phyloP scores from a whole-genome alignment of 2,113 vertebrate genomes.

The Aramus guarauna region DNA sequence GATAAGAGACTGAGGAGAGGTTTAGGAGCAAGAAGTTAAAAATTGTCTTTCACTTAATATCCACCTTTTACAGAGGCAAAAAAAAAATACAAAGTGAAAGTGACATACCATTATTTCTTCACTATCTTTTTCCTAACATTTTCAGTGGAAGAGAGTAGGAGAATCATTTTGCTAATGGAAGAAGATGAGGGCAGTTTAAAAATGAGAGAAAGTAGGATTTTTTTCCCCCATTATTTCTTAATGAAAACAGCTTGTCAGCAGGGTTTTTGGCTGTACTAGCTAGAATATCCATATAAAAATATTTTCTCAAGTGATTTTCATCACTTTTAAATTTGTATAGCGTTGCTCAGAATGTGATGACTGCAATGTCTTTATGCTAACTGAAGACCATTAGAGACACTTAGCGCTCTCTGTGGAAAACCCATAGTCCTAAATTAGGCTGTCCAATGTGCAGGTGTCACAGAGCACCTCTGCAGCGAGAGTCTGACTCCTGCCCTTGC shows the following conservation, averaged over 20 bases:
- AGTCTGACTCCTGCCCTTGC: background rate
- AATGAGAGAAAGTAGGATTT: background rate
- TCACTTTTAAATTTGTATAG: background rate
- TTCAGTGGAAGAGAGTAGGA: background rate
- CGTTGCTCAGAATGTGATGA: background rate
- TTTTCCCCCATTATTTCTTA: background rate
- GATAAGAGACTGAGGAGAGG: background rate
- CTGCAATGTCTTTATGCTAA: background rate
- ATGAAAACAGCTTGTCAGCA: background rate
- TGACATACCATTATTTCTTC: background rate
- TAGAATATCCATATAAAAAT: background rate
- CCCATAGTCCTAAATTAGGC: background rate
- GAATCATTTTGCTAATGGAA: background rate
- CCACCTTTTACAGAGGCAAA: background rate
- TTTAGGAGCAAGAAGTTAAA: background rate
- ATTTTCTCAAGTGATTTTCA: background rate
- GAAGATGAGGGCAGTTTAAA: background rate
- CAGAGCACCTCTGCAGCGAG: background rate
- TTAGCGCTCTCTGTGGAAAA: background rate
- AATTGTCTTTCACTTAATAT: background rate
- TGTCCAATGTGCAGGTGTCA: background rate
- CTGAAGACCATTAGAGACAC: background rate
- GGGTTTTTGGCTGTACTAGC: background rate
- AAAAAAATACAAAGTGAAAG: background rate
- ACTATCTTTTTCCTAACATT: background rate